These are phyloP conservation scores for Drusus annulatus DNA, from an alignment of 1,140 invertebrate species.

Conservation along the genomic window DNA sequence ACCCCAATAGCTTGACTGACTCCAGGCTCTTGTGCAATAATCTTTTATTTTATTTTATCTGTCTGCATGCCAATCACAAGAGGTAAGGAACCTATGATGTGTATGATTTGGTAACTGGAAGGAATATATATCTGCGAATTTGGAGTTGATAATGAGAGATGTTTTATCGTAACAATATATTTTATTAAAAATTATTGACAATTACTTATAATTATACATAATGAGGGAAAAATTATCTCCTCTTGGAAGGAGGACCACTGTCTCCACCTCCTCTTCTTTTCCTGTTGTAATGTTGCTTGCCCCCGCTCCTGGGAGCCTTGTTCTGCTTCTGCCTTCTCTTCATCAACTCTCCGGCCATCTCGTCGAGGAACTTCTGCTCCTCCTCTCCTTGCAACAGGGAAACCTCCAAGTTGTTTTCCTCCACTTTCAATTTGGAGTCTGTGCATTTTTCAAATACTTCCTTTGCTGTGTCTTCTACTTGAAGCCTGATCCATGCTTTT, in stretches of 20 bases:
- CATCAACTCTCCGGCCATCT: conserved; percentile 75
- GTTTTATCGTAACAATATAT: too few relatives aligned
- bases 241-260: conserved; percentile 48
- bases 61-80: too few relatives aligned
- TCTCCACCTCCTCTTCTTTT: conserved; percentile 61
- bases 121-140: too few relatives aligned
- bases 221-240: conserved; percentile 32
- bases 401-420: conserved; percentile 73
- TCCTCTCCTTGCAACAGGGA: conserved; percentile 79
- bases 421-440: conserved; percentile 74
- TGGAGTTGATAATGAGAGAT: too few relatives aligned
- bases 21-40: too few relatives aligned
- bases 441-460: conserved; percentile 76
- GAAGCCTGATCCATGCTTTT: conserved; percentile 80
- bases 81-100: too few relatives aligned
- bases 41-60: too few relatives aligned
- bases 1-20: too few relatives aligned
- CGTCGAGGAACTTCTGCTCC: conserved; percentile 77
- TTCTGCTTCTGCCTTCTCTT: conserved; percentile 70
- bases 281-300: conserved; percentile 62
- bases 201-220: too few relatives aligned
- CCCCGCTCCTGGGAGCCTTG: conserved; percentile 59
- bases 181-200: too few relatives aligned
- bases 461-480: conserved; percentile 79
- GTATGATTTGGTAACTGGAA: too few relatives aligned